These are phyloP conservation scores for Tauraco hartlaubi DNA, from an alignment of 2,797 vertebrate genomes.

Conservation along the genomic window DNA sequence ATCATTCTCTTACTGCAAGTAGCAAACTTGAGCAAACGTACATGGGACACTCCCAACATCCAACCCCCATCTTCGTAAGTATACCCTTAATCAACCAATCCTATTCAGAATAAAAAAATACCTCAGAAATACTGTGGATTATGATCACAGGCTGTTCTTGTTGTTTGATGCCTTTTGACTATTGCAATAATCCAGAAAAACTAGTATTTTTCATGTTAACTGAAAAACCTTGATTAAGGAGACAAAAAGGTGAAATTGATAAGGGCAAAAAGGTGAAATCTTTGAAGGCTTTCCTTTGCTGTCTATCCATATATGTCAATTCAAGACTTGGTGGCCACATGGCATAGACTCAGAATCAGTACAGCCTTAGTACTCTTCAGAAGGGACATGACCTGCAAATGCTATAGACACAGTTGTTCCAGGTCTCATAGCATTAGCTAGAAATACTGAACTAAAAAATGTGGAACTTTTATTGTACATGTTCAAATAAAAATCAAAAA, in stretches of 20 bases:
- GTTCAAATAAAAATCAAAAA: slow-evolving; percentile 25
- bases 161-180: not conserved
- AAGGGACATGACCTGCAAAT: not conserved
- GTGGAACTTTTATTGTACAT: not conserved
- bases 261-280: not conserved
- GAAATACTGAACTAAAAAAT: not conserved
- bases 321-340: not conserved
- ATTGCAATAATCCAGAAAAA: not conserved
- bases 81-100: not conserved
- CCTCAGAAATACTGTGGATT: not conserved
- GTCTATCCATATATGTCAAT: not conserved
- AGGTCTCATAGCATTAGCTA: not conserved
- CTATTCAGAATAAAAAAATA: not conserved
- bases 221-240: not conserved
- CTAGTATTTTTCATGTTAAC: not conserved
- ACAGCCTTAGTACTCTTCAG: not conserved
- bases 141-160: not conserved
- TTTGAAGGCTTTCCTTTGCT: not conserved
- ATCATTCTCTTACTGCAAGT: not conserved
- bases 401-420: not conserved
- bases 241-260: not conserved
- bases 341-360: not conserved
- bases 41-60: not conserved
- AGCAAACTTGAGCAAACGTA: not conserved
- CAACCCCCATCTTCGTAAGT: not conserved